These are phyloP conservation scores for Tonatia bakeri DNA, from an alignment of 2,113 vertebrate species.

Conservation along the genomic window DNA sequence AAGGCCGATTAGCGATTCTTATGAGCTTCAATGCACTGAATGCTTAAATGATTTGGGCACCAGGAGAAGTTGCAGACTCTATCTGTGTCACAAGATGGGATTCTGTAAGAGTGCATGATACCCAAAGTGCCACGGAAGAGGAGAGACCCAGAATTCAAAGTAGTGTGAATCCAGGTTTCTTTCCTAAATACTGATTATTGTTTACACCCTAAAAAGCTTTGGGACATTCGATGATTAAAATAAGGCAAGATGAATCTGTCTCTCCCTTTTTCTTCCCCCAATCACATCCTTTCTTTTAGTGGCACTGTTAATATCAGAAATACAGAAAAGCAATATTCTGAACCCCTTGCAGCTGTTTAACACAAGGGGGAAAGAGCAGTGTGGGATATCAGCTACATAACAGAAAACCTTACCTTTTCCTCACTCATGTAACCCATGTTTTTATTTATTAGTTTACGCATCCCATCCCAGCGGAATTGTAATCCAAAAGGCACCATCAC, in stretches of 20 bases:
- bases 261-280: neutral
- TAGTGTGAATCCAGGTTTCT: neutral
- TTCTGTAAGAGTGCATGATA: neutral
- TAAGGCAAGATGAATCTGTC: neutral
- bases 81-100: neutral
- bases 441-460: neutral
- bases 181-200: neutral
- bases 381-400: neutral
- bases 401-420: neutral
- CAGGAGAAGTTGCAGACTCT: neutral
- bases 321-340: neutral
- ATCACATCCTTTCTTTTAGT: neutral
- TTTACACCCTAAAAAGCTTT: neutral
- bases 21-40: neutral
- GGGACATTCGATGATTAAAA: neutral
- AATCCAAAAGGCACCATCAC: neutral
- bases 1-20: neutral
- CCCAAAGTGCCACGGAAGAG: neutral
- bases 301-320: neutral
- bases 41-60: neutral
- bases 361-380: neutral
- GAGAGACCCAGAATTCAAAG: neutral
- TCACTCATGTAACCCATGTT: neutral
- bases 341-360: neutral
- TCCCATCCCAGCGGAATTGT: neutral